Evolutionary conservation across 30 jellyfish, hydroid and myxozoan species (phyloP), one percentile per base, ranked within the genome.

Genomic region (Aurelia sp.): DNA sequence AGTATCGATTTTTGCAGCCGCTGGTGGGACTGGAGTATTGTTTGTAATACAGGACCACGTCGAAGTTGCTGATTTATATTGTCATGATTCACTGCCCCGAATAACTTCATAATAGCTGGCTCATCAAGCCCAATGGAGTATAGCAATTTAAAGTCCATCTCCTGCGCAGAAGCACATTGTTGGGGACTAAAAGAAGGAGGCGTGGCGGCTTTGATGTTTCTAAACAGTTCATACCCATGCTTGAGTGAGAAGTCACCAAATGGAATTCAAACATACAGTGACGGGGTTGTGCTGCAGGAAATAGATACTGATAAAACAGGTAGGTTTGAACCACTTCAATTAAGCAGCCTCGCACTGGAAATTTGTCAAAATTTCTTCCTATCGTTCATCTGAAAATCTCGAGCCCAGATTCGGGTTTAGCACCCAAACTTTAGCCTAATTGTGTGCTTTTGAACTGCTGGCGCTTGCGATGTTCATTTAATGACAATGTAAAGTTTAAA

Each of bases 121-220:
- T 47, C 27, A 6, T 40, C 21, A 13, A 4, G 2, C 41, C 4
- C 82, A 37, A 13, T 13, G 4, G 40, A 30, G 7, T 44, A 16
- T 53, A 44, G 62, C 4, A 3, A 72, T 44, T 72, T 72, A 10
- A 4, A 30, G 66, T 72, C 68, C 6, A 47, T 72, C 0, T 72
- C 83, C 40, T 72, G 83, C 69, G 83, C 51, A 20, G 35, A 47
- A 40, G 61, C 21, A 20, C 83, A 72, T 23, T 72, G 83, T 9
- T 72, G 83, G 83, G 69, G 67, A 65, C 22, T 72, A 9, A 72
- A 40, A 17, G 57, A 17, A 19, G 57, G 57, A 18, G 83, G 83
- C 13, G 15, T 66, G 10, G 52, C 83, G 10, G 83, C 71, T 4
- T 72, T 40, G 22, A 72, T 72, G 27, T 72, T 44, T 41, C 61